Conservation (phyloP, 2,797 vertebrate species). For the Neosilurus hyrtlii region DNA sequence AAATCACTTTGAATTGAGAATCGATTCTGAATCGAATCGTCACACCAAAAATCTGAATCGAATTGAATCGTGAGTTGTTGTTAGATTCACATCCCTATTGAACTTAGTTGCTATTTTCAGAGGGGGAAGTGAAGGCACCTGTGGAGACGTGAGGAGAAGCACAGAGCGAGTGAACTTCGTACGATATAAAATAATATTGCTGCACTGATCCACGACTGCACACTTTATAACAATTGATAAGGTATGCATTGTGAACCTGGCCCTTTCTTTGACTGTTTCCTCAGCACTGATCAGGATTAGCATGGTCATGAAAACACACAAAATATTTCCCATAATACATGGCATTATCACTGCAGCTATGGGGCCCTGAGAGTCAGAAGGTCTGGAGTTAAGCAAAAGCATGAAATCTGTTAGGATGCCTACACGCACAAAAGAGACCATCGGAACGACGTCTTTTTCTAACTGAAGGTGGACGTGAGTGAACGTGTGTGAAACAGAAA, state of each 20-base stretch:
- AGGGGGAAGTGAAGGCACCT: background rate
- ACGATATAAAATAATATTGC: background rate
- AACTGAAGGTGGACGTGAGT: constrained; percentile 11
- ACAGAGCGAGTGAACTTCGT: background rate
- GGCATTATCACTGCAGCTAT: background rate
- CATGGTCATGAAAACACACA: background rate
- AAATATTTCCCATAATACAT: background rate
- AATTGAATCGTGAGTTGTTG: no score
- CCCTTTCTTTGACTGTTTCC: background rate
- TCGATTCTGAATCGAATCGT: no score
- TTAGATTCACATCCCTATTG: no score
- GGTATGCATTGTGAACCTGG: background rate
- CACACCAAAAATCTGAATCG: no score
- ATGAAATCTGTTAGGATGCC: background rate
- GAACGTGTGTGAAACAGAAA: constrained; percentile 4
- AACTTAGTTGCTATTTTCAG: background rate
- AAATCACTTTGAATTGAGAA: no score
- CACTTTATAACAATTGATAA: background rate
- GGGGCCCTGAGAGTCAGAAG: background rate
- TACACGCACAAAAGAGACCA: background rate
- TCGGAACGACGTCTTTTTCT: background rate
- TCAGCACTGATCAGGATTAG: background rate
- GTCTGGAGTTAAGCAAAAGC: background rate
- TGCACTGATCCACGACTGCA: background rate
- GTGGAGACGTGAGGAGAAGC: background rate